These are phyloP conservation scores for Drosophila hamatofila DNA, from an alignment of 2,888 invertebrate genomes.

Conservation along the genomic window DNA sequence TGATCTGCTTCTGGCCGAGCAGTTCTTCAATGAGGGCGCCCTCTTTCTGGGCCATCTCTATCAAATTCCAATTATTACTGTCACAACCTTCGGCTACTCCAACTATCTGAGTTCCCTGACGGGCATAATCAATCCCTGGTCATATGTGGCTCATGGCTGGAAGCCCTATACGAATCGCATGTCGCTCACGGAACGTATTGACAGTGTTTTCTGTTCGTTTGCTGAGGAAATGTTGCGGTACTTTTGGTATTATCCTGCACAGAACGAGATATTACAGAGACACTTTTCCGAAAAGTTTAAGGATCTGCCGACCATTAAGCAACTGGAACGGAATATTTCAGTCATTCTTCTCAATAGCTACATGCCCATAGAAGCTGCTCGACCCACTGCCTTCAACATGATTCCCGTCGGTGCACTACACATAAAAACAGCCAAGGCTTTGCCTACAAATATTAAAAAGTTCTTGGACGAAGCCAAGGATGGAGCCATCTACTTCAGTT, in stretches of 20 bases:
- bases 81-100: constrained; percentile 83
- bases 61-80: constrained; percentile 83
- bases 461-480: constrained; percentile 82
- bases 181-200: constrained; percentile 86
- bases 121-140: constrained; percentile 85
- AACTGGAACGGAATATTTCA: constrained; percentile 85
- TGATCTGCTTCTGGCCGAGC: constrained; percentile 83
- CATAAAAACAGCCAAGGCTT: constrained; percentile 78
- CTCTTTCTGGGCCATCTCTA: constrained; percentile 83
- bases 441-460: constrained; percentile 77
- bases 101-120: constrained; percentile 84
- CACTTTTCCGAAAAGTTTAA: constrained; percentile 69
- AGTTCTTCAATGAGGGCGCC: constrained; percentile 84
- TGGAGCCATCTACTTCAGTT: constrained; percentile 82
- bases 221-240: constrained; percentile 70
- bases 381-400: constrained; percentile 84
- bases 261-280: constrained; percentile 73
- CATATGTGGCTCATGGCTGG: constrained; percentile 85
- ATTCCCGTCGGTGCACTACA: constrained; percentile 87
- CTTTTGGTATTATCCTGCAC: constrained; percentile 75
- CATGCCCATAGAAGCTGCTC: constrained; percentile 83
- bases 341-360: constrained; percentile 85
- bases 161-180: constrained; percentile 85
- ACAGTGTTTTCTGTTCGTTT: constrained; percentile 84
- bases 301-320: constrained; percentile 80